Conservation (phyloP, 2,113 vertebrate species). For the Chionis minor region DNA sequence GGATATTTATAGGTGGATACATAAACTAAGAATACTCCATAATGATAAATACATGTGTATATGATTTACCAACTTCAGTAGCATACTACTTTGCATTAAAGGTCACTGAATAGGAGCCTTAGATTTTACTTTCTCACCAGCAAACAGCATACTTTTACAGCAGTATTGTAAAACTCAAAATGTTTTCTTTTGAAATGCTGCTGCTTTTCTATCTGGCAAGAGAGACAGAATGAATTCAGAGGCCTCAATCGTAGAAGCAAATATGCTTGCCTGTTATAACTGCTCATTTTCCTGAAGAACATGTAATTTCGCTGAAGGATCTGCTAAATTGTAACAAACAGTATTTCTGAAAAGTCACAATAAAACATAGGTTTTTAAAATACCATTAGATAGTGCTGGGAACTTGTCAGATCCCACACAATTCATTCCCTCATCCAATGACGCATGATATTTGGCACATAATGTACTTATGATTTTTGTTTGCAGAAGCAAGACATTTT, state of each 20-base stretch:
- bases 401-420: constrained; percentile 46
- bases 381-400: neutral
- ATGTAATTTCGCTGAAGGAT: constrained; percentile 17
- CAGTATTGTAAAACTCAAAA: neutral
- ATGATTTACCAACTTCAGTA: neutral
- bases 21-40: neutral
- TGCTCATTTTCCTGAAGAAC: constrained; percentile 20
- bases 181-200: neutral
- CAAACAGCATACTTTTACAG: neutral
- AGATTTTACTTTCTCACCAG: neutral
- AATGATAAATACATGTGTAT: neutral
- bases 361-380: constrained; percentile 3
- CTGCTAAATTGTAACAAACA: constrained; percentile 22
- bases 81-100: neutral
- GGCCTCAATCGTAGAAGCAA: neutral
- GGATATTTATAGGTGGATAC: neutral
- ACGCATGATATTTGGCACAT: neutral
- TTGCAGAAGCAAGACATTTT: neutral
- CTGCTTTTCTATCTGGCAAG: neutral
- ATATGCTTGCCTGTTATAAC: neutral
- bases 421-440: neutral
- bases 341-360: constrained; percentile 32
- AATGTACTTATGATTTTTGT: neutral
- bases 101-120: neutral
- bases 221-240: neutral